Base-by-base conservation (phyloP, 2,113 vertebrate genomes). In the Gnathonemus echidnorhynchus region DNA sequence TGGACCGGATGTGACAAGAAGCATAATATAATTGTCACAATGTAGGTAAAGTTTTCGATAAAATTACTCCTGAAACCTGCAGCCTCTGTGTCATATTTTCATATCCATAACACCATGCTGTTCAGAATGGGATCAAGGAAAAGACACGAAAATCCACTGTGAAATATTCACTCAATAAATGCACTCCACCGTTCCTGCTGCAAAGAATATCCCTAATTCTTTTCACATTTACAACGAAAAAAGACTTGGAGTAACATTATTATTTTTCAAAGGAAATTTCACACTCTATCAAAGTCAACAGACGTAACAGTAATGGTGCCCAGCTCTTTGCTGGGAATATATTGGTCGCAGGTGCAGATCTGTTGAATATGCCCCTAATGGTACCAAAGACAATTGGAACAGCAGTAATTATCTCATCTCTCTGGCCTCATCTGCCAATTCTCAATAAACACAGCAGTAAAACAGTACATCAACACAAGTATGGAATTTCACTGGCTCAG, bases 331-430 rank as follows among this genome's bases (percentile, higher is more conserved):
- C 95, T 94, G 93, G 93, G 95, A 96, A 96, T 95, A 95, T 96
- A 96, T 95, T 93, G 94, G 95, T 96, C 95, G 95, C 95, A 96
- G 95, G 94, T 94, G 95, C 94, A 91, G 95, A 95, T 95, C 95
- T 95, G 95, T 95, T 96, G 95, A 94, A 96, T 95, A 94, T 95
- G 95, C 95, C 95, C 93, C 95, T 94, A 94, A 94, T 95, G 95
- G 95, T 96, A 96, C 96, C 95, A 96, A 96, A 96, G 95, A 95
- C 95, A 96, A 95, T 94, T 95, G 95, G 94, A 92, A 92, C 92
- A 92, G 93, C 92, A 93, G 95, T 96, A 96, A 97, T 96, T 95
- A 97, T 94, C 93, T 94, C 95, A 95, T 50, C 95, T 95, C 96
- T 95, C 94, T 95, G 93, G 93, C 95, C 94, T 95, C 94, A 93